Evolutionary conservation across 2,797 vertebrate genomes (phyloP).

Genomic region (Potorous gilbertii): DNA sequence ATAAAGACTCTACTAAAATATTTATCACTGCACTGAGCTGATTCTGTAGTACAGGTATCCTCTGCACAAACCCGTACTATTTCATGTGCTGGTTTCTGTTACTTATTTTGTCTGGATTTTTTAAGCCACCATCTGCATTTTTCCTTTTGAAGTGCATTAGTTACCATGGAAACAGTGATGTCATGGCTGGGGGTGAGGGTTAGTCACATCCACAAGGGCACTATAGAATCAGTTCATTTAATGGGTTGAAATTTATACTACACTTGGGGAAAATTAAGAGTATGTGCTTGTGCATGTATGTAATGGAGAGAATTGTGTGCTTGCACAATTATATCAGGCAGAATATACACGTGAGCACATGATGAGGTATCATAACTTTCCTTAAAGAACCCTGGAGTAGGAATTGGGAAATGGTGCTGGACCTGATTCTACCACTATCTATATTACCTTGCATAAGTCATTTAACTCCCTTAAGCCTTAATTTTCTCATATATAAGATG

Average conservation of each 20-base stretch:
- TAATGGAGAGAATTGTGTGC: background rate
- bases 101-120: constrained; percentile 43
- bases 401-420: background rate
- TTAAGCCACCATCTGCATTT: constrained; percentile 65
- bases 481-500: background rate
- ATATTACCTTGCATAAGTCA: background rate
- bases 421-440: background rate
- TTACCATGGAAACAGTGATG: constrained; percentile 74
- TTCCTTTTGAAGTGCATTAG: constrained; percentile 70
- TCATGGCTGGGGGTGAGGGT: constrained; percentile 59
- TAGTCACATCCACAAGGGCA: constrained; percentile 57
- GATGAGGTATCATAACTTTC: background rate
- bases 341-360: background rate
- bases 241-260: constrained; percentile 57
- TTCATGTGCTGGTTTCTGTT: constrained; percentile 30
- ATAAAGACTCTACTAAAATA: constrained; percentile 55
- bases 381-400: background rate
- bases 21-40: constrained; percentile 44
- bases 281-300: constrained; percentile 8
- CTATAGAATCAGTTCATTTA: constrained; percentile 59
- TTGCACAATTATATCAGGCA: background rate
- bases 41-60: background rate
- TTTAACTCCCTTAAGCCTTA: background rate
- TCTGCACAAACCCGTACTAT: background rate
- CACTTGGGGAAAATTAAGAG: constrained; percentile 23